Conservation (phyloP, 2,113 vertebrate species). For the Tursiops truncatus region DNA sequence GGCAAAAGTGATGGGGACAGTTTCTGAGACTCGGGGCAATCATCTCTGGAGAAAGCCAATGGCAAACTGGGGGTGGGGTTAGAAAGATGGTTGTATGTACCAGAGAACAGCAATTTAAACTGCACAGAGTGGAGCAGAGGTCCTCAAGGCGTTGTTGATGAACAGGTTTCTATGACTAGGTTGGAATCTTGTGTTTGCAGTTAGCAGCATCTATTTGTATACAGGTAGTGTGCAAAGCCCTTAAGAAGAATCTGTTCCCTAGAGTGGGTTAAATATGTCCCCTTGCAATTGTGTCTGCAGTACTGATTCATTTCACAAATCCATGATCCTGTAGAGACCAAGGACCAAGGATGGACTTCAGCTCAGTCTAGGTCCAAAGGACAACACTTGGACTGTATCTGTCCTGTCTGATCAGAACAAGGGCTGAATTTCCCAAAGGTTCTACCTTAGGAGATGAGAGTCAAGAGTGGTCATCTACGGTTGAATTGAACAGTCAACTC, state of each 20-base stretch:
- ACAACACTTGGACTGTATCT: background rate
- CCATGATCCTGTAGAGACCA: background rate
- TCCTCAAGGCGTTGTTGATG: conserved; percentile 54
- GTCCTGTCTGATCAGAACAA: background rate
- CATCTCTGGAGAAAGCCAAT: background rate
- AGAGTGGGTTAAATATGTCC: conserved; percentile 50
- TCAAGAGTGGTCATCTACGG: background rate
- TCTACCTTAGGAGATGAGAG: background rate
- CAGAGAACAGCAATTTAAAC: background rate
- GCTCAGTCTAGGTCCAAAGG: background rate
- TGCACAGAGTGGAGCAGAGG: background rate
- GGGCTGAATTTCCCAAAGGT: background rate
- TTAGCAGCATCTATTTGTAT: conserved; percentile 66
- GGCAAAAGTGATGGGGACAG: background rate
- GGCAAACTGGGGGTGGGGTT: background rate
- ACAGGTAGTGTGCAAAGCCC: conserved; percentile 57
- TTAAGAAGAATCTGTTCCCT: conserved; percentile 56
- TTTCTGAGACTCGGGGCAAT: background rate
- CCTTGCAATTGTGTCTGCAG: background rate
- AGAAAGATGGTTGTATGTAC: background rate
- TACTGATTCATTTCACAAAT: background rate
- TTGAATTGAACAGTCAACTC: background rate
- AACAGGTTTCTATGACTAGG: conserved; percentile 61
- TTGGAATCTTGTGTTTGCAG: conserved; percentile 53
- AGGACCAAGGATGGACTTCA: background rate